Percentiles rank a stretch among this genome's conserved stretches.
These are phyloP conservation scores for Tychaedon coryphoeus DNA, from an alignment of 2,113 vertebrate genomes.

Conservation along the genomic window DNA sequence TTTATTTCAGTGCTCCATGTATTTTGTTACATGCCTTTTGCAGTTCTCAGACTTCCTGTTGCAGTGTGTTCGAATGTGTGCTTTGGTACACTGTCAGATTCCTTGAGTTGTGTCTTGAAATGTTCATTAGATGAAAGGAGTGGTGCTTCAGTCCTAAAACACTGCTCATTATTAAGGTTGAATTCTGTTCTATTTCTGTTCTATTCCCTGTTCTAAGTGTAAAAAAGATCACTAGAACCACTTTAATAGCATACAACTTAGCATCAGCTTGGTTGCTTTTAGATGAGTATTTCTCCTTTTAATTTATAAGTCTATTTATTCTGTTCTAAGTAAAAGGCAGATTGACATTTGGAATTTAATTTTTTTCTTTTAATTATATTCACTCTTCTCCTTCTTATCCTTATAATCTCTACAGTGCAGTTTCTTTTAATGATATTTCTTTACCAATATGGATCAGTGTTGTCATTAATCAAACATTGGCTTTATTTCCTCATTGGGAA, in stretches of 20 bases:
- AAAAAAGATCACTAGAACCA: not conserved
- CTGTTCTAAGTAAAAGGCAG: not conserved
- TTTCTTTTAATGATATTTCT: not conserved
- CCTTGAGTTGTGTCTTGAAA: not conserved
- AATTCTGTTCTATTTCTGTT: not conserved
- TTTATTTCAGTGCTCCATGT: not conserved
- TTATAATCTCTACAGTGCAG: not conserved
- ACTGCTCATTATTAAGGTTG: not conserved
- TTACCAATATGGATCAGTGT: not conserved
- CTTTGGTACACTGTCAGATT: not conserved
- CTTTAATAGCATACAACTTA: not conserved
- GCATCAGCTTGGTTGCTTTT: not conserved
- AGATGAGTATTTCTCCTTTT: not conserved
- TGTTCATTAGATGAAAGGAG: not conserved
- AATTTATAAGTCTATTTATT: not conserved
- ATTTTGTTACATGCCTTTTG: not conserved
- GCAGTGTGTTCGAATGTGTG: fast-evolving
- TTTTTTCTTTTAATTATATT: not conserved
- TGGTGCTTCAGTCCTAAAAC: not conserved
- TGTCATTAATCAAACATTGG: not conserved
- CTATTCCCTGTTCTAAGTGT: not conserved
- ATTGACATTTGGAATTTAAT: not conserved
- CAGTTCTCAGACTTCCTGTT: not conserved
- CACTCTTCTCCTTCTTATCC: not conserved
- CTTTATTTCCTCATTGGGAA: not conserved